Evolutionary conservation across 2,888 invertebrate species (phyloP).

Genomic region (Punctoribates punctum): DNA sequence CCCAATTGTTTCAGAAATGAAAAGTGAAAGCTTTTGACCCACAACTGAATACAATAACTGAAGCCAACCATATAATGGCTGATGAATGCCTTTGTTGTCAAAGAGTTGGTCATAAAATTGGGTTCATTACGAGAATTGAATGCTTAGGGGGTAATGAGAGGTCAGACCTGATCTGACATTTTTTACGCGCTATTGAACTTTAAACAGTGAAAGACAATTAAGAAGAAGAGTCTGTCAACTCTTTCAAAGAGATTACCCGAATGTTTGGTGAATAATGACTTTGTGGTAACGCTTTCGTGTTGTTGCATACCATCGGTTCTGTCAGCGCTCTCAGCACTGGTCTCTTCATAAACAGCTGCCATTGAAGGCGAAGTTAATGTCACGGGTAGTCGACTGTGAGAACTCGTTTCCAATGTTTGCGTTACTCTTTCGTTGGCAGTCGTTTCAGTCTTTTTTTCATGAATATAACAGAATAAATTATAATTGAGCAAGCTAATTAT

Average conservation of each 20-base stretch:
- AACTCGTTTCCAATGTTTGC: background rate
- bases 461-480: background rate
- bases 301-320: background rate
- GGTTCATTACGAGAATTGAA: background rate
- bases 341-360: slow-evolving; percentile 39
- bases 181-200: slow-evolving; percentile 33
- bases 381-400: background rate
- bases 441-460: slow-evolving; percentile 10
- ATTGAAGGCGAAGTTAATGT: slow-evolving; percentile 28
- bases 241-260: slow-evolving; percentile 4
- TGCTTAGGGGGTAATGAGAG: background rate
- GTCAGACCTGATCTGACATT: background rate
- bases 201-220: slow-evolving; percentile 9
- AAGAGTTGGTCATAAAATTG: slow-evolving; percentile 19
- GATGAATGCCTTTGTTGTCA: background rate
- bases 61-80: background rate
- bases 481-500: background rate
- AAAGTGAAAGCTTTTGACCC: slow-evolving; percentile 28
- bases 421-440: background rate
- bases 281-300: slow-evolving; percentile 30
- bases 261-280: slow-evolving; percentile 29
- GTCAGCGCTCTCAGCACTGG: background rate
- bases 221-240: background rate
- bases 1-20: background rate
- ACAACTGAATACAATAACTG: background rate